phyloP scores from a whole-genome alignment of 2,113 vertebrate species.

The Trichomycterus rosablanca region DNA sequence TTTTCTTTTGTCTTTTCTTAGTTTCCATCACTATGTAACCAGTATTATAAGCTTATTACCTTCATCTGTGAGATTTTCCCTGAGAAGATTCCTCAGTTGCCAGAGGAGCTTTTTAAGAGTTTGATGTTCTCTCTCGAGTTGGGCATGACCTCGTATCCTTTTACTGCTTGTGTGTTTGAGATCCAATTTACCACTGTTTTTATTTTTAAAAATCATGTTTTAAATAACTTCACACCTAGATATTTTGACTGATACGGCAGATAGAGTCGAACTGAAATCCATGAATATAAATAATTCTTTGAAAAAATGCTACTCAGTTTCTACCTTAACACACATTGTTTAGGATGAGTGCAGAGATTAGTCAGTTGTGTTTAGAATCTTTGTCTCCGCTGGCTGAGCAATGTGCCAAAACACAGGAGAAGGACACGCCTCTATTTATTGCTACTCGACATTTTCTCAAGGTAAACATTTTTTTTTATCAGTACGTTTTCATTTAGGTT shows the following conservation, averaged over 20 bases:
- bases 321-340: constrained; percentile 53
- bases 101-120: constrained; percentile 97
- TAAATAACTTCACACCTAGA: too few relatives aligned
- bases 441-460: constrained; percentile 98
- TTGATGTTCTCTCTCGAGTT: constrained; percentile 97
- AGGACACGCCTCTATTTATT: constrained; percentile 88
- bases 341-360: constrained; percentile 97
- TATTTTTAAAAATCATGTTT: too few relatives aligned
- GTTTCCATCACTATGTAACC: constrained; percentile 98
- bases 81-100: constrained; percentile 97
- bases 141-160: constrained; percentile 99
- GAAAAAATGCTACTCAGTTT: not conserved
- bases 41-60: constrained; percentile 98
- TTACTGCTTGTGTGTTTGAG: constrained; percentile 2
- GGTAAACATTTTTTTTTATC: constrained; percentile 53
- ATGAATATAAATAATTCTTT: too few relatives aligned
- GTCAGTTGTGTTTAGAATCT: constrained; percentile 94
- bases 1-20: constrained; percentile 42
- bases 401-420: constrained; percentile 93
- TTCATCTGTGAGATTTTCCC: constrained; percentile 99
- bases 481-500: not conserved
- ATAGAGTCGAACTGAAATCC: too few relatives aligned
- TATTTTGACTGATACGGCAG: too few relatives aligned
- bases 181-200: not conserved
- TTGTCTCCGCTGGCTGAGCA: constrained; percentile 93